These are phyloP conservation scores for Lithophane ornitopus DNA, from an alignment of 2,888 invertebrate species.

Conservation along the genomic window DNA sequence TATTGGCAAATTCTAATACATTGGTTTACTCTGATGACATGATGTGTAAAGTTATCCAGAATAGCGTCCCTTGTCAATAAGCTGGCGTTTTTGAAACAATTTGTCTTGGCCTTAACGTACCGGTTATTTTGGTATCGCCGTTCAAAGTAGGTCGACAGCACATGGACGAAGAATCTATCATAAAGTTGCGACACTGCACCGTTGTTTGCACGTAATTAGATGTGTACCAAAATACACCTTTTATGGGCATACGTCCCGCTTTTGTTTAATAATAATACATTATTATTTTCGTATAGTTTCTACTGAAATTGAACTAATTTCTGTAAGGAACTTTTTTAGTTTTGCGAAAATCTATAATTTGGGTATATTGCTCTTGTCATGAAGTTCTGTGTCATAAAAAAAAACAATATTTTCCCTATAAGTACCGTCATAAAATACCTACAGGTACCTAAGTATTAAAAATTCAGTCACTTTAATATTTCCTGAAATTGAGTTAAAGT, in stretches of 20 bases:
- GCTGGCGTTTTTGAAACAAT: slow-evolving; percentile 62
- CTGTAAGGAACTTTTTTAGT: background rate
- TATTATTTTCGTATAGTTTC: background rate
- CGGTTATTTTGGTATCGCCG: slow-evolving; percentile 77
- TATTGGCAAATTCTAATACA: slow-evolving; percentile 19
- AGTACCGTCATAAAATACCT: too few relatives aligned
- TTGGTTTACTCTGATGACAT: slow-evolving; percentile 46
- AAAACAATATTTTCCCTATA: too few relatives aligned
- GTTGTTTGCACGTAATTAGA: slow-evolving; percentile 52
- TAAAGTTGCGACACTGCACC: slow-evolving; percentile 74
- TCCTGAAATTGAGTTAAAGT: slow-evolving; percentile 2
- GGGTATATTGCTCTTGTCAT: background rate
- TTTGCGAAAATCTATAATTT: background rate
- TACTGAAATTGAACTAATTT: background rate
- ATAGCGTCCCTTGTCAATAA: slow-evolving; percentile 39
- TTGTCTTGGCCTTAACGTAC: slow-evolving; percentile 75
- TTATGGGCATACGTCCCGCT: slow-evolving; percentile 44
- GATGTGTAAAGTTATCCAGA: slow-evolving; percentile 48
- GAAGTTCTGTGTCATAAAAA: background rate
- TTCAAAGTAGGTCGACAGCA: slow-evolving; percentile 79
- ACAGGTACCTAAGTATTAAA: background rate
- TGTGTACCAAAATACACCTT: slow-evolving; percentile 53
- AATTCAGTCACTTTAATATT: slow-evolving; percentile 5
- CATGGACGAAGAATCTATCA: slow-evolving; percentile 78
- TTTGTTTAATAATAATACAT: slow-evolving; percentile 29